Base-by-base conservation (phyloP, 30 jellyfish, hydroid and myxozoan genomes). In the Pelagia noctiluca region DNA sequence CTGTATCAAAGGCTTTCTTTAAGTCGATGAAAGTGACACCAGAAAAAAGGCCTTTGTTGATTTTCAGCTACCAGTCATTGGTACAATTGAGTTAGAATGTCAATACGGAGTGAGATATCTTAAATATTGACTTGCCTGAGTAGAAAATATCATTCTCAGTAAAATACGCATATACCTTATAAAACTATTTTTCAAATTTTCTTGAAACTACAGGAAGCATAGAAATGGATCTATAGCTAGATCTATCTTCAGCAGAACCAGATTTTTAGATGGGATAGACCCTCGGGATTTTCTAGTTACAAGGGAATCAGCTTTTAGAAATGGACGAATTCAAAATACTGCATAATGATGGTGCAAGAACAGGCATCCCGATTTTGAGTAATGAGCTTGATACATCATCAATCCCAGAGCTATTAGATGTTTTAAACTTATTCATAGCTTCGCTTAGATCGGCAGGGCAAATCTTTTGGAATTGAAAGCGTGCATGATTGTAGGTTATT, bases 11-110 rank as follows among this genome's bases (percentile, higher is more conserved):
- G n/a, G n/a, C n/a, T n/a, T 60, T 60, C 34, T 60, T 60, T 60
- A n/a, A 26, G 72, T 60, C 72, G 21, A 60, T 60, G 72, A 60
- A 60, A 60, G 21, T 60, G 34, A n/a, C 34, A 5, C 72, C 23
- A 22, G 72, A 60, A n/a, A 60, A 60, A 10, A n/a, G 30, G 11
- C 72, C 72, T n/a, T 60, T 22, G 72, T 60, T 42, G 57, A 42
- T 8, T 5, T 42, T 42, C 16, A 42, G 16, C 8, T 74, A 49
- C 86, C 86, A 74, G 86, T 47, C 86, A 74, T 49, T 74, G 86
- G 75, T 74, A 46, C 86, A 50, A 32, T 74, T 74, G 1, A 71
- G 75, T 26, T 47, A 3, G 75, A 73, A 74, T 74, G 86, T 74
- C 86, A 49, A 49, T 74, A 74, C 86, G 57, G 66, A 46, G 69